A percentile compares a stretch with the other conserved stretches of the same genome.
phyloP scores from a whole-genome alignment of 2,113 vertebrate genomes.

The Hippocampus barbouri region DNA sequence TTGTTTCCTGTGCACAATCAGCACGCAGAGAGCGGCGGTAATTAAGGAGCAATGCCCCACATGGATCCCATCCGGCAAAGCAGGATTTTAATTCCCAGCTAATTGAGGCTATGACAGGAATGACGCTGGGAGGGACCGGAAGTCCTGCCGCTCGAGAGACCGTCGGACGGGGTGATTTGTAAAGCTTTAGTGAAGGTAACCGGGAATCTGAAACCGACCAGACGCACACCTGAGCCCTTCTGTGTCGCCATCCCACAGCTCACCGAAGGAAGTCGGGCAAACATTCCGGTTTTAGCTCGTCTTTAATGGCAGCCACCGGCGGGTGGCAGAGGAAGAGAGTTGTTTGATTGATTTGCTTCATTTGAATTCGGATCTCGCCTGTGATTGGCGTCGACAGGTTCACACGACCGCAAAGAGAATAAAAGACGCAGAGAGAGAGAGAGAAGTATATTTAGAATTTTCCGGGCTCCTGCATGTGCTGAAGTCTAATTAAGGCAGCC shows the following conservation, averaged over 20 bases:
- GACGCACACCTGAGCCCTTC: conserved; percentile 55
- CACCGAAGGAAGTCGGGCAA: conserved; percentile 34
- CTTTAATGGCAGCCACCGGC: conserved; percentile 35
- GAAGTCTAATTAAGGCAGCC: conserved; percentile 42
- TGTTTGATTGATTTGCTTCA: conserved; percentile 68
- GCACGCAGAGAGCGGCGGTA: conserved; percentile 61
- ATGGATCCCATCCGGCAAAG: conserved; percentile 56
- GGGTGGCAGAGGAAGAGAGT: conserved; percentile 8
- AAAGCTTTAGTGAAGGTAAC: conserved; percentile 52
- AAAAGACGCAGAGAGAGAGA: conserved; percentile 10
- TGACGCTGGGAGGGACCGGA: conserved; percentile 38
- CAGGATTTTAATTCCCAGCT: conserved; percentile 71
- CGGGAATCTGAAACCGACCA: conserved; percentile 53
- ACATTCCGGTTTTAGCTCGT: conserved; percentile 39
- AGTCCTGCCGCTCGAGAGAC: conserved; percentile 52
- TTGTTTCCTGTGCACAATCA: conserved; percentile 62
- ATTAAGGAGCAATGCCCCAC: conserved; percentile 66
- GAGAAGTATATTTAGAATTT: conserved; percentile 28
- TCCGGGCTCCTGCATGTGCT: conserved; percentile 24
- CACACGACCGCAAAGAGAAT: conserved; percentile 26
- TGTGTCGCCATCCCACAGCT: conserved; percentile 27
- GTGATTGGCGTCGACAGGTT: conserved; percentile 55
- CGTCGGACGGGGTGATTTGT: conserved; percentile 64
- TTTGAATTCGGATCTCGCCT: conserved; percentile 58
- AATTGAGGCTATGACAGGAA: conserved; percentile 67